Evolutionary conservation across 1,140 invertebrate genomes (phyloP).

Genomic region (Marisa cornuarietis): DNA sequence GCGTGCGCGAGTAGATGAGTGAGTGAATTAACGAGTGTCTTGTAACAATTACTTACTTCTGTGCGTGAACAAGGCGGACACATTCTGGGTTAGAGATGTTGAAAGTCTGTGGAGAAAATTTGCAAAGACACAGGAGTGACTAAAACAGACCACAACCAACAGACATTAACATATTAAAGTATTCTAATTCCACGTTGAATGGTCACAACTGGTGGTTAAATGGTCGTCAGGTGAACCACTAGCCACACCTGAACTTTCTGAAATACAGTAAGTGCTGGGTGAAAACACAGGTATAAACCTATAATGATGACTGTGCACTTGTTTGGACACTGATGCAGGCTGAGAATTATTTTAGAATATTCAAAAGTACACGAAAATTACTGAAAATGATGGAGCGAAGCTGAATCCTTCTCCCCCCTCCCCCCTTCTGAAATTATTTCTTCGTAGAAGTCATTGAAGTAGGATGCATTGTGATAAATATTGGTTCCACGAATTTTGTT

Average conservation of each 20-base stretch:
- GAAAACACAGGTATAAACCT: not conserved
- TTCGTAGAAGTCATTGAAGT: not conserved
- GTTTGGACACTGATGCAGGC: not conserved
- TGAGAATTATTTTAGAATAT: too few relatives aligned
- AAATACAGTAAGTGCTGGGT: not conserved
- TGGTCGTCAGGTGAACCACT: too few relatives aligned
- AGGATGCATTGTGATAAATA: not conserved
- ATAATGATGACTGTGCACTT: not conserved
- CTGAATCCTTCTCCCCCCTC: too few relatives aligned
- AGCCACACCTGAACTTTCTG: not conserved
- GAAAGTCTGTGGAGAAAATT: conserved; percentile 51
- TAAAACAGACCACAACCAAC: not conserved
- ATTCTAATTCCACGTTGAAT: too few relatives aligned
- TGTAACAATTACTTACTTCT: conserved; percentile 28
- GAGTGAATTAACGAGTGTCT: not conserved
- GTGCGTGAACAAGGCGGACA: conserved; percentile 51
- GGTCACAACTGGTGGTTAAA: too few relatives aligned
- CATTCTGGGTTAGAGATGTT: conserved; percentile 64
- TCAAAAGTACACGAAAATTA: too few relatives aligned
- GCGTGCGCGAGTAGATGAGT: not conserved
- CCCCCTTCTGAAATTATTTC: too few relatives aligned
- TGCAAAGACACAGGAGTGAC: not conserved
- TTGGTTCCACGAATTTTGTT: not conserved
- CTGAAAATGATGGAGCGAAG: too few relatives aligned
- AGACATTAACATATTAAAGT: not conserved